Conservation (phyloP, 2,888 invertebrate species). For the Hofmannophila pseudospretella region DNA sequence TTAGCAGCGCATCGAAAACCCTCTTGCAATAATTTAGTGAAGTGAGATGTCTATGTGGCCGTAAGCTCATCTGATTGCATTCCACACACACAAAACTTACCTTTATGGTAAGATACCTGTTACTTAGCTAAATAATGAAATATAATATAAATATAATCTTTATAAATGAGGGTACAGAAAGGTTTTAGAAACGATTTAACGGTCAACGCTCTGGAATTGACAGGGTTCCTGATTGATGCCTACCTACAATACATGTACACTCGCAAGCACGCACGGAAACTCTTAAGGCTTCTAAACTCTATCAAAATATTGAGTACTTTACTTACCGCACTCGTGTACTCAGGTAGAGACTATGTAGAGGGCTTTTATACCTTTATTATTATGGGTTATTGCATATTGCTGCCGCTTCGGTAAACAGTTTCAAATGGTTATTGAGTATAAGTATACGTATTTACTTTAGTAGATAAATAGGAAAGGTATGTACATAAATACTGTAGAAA, state of each 20-base stretch:
- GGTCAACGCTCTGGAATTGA: constrained; percentile 20
- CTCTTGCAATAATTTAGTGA: too few species aligned
- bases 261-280: constrained; percentile 20
- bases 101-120: too few species aligned
- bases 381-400: constrained; percentile 6
- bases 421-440: not conserved
- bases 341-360: not conserved
- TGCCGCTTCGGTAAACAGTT: constrained; percentile 3
- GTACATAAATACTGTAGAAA: too few species aligned
- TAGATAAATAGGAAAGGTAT: too few species aligned
- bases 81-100: too few species aligned
- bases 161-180: too few species aligned
- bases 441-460: constrained; percentile 1
- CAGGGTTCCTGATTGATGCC: constrained; percentile 19
- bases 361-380: constrained; percentile 5
- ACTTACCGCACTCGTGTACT: not conserved
- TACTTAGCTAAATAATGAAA: too few species aligned
- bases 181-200: constrained; percentile 10
- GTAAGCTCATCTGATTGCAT: too few species aligned
- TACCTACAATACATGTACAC: not conserved
- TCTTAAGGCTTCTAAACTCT: constrained; percentile 36
- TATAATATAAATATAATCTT: too few species aligned
- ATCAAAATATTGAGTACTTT: too few species aligned
- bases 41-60: too few species aligned
- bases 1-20: too few species aligned